phyloP scores from a whole-genome alignment of 2,888 invertebrate species.

The Sphinx pinastri region DNA sequence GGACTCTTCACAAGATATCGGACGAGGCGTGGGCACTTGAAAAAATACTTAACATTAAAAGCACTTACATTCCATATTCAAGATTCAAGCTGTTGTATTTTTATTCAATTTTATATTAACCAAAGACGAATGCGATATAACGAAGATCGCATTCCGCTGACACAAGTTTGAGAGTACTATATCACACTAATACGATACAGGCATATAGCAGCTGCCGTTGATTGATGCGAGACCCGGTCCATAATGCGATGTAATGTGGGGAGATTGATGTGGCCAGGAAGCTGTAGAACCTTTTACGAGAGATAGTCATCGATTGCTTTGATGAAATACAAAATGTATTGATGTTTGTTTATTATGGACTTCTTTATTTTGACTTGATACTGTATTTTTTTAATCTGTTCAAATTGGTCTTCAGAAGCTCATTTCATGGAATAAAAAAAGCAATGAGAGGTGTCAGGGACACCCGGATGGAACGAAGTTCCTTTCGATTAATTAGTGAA shows the following conservation, averaged over 20 bases:
- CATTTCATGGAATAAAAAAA: too few relatives aligned
- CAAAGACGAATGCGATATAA: background rate
- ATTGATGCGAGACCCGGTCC: constrained; percentile 63
- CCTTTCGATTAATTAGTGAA: too few relatives aligned
- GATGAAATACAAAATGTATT: background rate
- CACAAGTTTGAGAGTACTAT: constrained; percentile 19
- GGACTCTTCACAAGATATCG: constrained; percentile 24
- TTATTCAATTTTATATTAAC: constrained; percentile 19
- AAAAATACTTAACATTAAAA: constrained; percentile 13
- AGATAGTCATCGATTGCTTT: constrained; percentile 18
- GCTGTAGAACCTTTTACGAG: constrained; percentile 21
- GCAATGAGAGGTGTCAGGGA: too few relatives aligned
- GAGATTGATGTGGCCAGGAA: constrained; percentile 55
- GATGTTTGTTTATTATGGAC: background rate
- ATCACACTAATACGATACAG: constrained; percentile 26
- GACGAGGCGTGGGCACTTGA: constrained; percentile 23
- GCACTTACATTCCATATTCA: constrained; percentile 23
- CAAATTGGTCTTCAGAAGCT: too few relatives aligned
- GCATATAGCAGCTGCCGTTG: constrained; percentile 62
- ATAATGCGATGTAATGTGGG: constrained; percentile 54
- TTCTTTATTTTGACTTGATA: too few relatives aligned
- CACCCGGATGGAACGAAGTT: too few relatives aligned
- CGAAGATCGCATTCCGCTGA: background rate
- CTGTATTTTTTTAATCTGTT: too few relatives aligned
- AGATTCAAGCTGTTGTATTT: constrained; percentile 22